Evolutionary conservation across 2,888 invertebrate genomes (phyloP).

Genomic region (Cryptocephalus moraei): DNA sequence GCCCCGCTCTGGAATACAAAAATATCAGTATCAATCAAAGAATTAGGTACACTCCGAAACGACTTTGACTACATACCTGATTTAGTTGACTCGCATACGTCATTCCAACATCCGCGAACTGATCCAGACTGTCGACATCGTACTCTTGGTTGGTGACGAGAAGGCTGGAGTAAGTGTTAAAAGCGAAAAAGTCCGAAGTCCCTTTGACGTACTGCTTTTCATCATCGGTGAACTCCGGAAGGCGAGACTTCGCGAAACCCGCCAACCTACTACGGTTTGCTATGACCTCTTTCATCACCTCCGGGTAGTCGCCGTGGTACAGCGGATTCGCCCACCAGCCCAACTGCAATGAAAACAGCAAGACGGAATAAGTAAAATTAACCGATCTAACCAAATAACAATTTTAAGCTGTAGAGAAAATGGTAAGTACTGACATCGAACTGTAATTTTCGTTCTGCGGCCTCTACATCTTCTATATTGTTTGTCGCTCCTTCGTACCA

Average conservation of each 20-base stretch:
- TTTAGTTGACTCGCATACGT: no score
- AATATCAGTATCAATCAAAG: no score
- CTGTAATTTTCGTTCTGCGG: constrained; percentile 40
- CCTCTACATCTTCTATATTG: constrained; percentile 40
- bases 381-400: background rate
- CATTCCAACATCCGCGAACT: no score
- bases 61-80: no score
- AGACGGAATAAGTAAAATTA: background rate
- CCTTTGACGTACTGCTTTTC: constrained; percentile 52
- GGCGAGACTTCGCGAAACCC: constrained; percentile 47
- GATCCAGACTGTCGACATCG: no score
- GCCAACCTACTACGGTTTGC: constrained; percentile 46
- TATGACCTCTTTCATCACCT: constrained; percentile 49
- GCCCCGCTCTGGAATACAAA: background rate
- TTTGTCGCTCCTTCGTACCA: constrained; percentile 45
- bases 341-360: constrained; percentile 8
- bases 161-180: constrained; percentile 57
- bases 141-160: background rate
- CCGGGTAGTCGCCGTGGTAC: constrained; percentile 56
- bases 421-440: constrained; percentile 7
- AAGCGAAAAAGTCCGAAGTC: constrained; percentile 60
- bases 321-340: constrained; percentile 43
- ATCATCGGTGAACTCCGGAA: constrained; percentile 49
- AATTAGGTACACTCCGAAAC: no score
- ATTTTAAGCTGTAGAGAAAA: background rate